Conservation (phyloP, 1,140 invertebrate species). For the Phortica variegata region DNA sequence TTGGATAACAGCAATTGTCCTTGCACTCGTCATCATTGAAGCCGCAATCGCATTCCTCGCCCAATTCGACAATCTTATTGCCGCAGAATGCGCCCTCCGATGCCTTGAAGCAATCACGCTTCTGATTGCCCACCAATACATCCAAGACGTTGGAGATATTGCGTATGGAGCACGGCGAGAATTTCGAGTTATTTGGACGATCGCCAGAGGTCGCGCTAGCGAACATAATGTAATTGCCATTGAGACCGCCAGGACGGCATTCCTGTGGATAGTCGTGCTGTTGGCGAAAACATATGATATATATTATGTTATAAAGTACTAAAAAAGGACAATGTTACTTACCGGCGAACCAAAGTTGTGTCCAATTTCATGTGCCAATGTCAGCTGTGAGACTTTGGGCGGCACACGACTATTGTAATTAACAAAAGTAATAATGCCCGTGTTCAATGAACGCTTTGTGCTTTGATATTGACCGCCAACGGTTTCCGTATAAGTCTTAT, state of each 20-base stretch:
- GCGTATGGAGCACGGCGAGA: constrained; percentile 87
- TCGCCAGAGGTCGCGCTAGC: constrained; percentile 93
- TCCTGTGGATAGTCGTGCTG: constrained; percentile 94
- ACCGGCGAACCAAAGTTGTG: constrained; percentile 99
- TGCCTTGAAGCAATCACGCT: constrained; percentile 92
- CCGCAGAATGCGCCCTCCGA: constrained; percentile 96
- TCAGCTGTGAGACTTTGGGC: constrained; percentile 95
- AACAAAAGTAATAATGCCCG: constrained; percentile 98
- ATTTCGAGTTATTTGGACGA: constrained; percentile 91
- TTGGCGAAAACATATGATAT: constrained; percentile 25
- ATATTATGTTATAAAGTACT: not conserved
- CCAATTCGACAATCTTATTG: constrained; percentile 97
- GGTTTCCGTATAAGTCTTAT: constrained; percentile 95
- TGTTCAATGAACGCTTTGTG: constrained; percentile 93
- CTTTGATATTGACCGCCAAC: constrained; percentile 90
- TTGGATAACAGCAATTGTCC: constrained; percentile 92
- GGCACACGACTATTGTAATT: constrained; percentile 98
- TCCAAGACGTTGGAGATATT: constrained; percentile 95
- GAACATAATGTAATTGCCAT: constrained; percentile 97
- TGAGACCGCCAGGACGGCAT: constrained; percentile 84
- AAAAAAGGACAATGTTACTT: constrained; percentile 50
- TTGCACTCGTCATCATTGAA: constrained; percentile 92
- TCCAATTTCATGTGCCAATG: constrained; percentile 97
- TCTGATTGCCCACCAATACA: constrained; percentile 86
- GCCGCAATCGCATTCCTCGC: constrained; percentile 98